phyloP scores from a whole-genome alignment of 2,797 vertebrate species.

The Atherinosoma microstoma region DNA sequence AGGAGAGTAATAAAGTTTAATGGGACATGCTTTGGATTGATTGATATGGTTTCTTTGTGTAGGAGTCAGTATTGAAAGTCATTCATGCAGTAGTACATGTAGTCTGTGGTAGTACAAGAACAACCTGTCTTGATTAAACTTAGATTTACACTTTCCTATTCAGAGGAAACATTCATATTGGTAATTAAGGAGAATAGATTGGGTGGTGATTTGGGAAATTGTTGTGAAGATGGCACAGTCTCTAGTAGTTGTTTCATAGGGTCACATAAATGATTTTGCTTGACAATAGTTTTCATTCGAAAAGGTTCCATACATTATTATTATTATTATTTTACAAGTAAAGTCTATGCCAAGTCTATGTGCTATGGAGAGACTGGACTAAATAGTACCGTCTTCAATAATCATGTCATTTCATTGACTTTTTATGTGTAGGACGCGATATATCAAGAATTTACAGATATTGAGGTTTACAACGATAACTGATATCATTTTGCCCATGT shows the following conservation, averaged over 20 bases:
- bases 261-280: neutral
- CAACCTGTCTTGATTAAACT: neutral
- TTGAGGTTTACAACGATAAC: too few species aligned
- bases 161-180: constrained; percentile 9
- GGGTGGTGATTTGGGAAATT: neutral
- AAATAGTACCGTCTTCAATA: neutral
- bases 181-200: constrained; percentile 39
- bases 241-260: neutral
- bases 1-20: neutral
- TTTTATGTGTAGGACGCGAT: too few species aligned
- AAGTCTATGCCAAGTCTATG: too few species aligned
- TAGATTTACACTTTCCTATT: constrained; percentile 9
- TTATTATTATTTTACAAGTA: too few species aligned
- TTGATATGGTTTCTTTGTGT: neutral
- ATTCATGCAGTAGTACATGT: neutral
- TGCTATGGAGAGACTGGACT: too few species aligned
- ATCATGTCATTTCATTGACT: neutral
- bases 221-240: neutral
- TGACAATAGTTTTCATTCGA: too few species aligned
- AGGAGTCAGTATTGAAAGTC: neutral
- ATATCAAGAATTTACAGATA: too few species aligned
- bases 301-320: too few species aligned
- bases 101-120: neutral
- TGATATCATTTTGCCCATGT: too few species aligned
- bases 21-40: neutral